Conservation (phyloP, 2,888 invertebrate genomes). For the Aphodius sticticus region DNA sequence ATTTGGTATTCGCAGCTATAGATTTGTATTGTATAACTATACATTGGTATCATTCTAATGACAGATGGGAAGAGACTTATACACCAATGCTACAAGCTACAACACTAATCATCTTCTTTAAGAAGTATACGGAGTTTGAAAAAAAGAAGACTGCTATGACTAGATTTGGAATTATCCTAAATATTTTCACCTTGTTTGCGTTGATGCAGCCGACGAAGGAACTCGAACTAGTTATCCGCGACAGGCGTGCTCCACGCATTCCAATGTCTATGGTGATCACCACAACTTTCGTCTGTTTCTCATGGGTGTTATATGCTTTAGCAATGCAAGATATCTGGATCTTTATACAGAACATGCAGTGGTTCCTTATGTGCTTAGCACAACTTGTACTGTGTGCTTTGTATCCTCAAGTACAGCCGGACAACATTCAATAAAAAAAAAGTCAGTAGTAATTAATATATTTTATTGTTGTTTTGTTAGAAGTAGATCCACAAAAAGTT, state of each 20-base stretch:
- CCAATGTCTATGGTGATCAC: constrained; percentile 12
- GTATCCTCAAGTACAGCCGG: neutral
- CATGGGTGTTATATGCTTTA: constrained; percentile 9
- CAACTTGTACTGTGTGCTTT: constrained; percentile 6
- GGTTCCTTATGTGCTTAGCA: constrained; percentile 15
- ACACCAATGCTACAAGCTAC: constrained; percentile 9
- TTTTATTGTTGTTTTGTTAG: no score
- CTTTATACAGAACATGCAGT: constrained; percentile 8
- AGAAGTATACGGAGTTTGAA: constrained; percentile 8
- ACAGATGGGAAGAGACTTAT: constrained; percentile 20
- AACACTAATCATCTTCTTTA: constrained; percentile 9
- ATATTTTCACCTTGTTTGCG: constrained; percentile 14
- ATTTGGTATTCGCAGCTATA: constrained; percentile 9
- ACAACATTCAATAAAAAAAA: neutral
- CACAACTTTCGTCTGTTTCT: neutral
- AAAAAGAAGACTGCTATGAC: neutral
- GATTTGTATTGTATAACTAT: constrained; percentile 10
- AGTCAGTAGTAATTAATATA: no score
- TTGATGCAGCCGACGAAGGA: constrained; percentile 13
- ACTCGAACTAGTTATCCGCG: constrained; percentile 14
- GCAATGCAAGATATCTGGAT: constrained; percentile 15
- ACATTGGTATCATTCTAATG: constrained; percentile 12
- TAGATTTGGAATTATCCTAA: constrained; percentile 11
- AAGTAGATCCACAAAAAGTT: no score
- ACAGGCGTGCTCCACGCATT: constrained; percentile 8